Evolutionary conservation across 2,113 vertebrate genomes (phyloP).

Genomic region (Calypte anna): DNA sequence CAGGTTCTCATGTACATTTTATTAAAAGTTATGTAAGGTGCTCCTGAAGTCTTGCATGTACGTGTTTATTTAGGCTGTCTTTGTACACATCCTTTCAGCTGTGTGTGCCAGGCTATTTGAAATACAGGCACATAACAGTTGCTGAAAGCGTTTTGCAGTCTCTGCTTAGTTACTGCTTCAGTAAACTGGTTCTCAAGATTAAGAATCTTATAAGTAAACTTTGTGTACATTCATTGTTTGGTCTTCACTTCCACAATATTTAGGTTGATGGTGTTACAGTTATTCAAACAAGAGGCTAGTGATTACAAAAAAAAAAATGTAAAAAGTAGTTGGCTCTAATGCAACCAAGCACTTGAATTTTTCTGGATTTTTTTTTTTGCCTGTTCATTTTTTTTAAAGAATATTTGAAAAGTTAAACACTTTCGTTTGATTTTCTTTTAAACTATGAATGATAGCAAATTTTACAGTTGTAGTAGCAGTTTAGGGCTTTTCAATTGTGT

Average conservation of each 20-base stretch:
- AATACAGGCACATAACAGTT: neutral
- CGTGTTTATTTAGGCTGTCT: conserved; percentile 22
- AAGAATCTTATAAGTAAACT: neutral
- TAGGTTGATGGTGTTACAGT: neutral
- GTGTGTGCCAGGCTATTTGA: neutral
- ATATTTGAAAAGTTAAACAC: conserved; percentile 22
- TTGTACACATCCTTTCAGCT: conserved; percentile 8
- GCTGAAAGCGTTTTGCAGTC: neutral
- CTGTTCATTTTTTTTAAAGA: neutral
- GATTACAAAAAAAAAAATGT: neutral
- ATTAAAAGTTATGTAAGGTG: conserved; percentile 3
- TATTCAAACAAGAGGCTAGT: neutral
- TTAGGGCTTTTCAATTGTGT: conserved; percentile 1
- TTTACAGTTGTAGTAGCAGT: conserved; percentile 22
- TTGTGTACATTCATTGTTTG: neutral
- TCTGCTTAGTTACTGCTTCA: conserved; percentile 24
- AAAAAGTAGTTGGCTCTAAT: neutral
- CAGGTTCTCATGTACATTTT: neutral
- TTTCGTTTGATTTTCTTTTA: conserved; percentile 57
- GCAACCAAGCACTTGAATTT: neutral
- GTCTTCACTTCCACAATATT: neutral
- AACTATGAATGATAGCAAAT: conserved; percentile 35
- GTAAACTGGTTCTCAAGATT: neutral
- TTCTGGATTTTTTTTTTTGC: conserved; percentile 18
- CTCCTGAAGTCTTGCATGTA: neutral